Conservation (phyloP, 2,888 invertebrate species). For the Caenorhabditis uteleia region DNA sequence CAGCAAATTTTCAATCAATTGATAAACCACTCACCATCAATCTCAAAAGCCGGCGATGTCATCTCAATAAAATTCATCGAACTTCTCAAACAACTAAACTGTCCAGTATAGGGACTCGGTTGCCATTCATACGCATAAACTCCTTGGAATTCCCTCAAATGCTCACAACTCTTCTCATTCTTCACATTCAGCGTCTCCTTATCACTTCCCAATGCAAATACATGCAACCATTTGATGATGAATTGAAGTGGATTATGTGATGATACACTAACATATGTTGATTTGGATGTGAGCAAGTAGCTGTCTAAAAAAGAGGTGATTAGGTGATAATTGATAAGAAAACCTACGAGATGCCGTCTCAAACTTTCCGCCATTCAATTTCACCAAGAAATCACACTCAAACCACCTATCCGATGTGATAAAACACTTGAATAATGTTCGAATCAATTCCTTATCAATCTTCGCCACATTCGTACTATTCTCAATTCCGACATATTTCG, state of each 20-base stretch:
- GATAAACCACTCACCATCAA: slow-evolving; percentile 52
- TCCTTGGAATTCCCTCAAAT: slow-evolving; percentile 36
- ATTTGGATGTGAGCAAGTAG: slow-evolving; percentile 13
- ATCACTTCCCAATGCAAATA: slow-evolving; percentile 38
- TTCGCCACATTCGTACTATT: slow-evolving; percentile 17
- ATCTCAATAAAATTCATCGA: slow-evolving; percentile 37
- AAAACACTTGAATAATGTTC: slow-evolving; percentile 50
- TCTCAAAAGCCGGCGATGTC: slow-evolving; percentile 62
- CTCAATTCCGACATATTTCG: slow-evolving; percentile 37
- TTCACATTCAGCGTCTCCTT: slow-evolving; percentile 46
- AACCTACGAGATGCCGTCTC: slow-evolving; percentile 1
- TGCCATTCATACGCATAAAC: slow-evolving; percentile 63
- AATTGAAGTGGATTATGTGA: slow-evolving; percentile 20
- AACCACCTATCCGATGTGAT: slow-evolving; percentile 31
- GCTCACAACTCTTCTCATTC: slow-evolving; percentile 38
- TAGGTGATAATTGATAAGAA: slow-evolving; percentile 13
- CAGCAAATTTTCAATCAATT: not conserved
- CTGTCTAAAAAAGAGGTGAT: slow-evolving; percentile 1
- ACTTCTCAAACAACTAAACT: slow-evolving; percentile 53
- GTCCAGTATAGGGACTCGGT: slow-evolving; percentile 40
- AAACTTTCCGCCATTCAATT: slow-evolving; percentile 22
- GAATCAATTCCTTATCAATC: slow-evolving; percentile 48
- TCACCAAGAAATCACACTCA: slow-evolving; percentile 34
- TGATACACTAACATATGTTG: slow-evolving; percentile 35
- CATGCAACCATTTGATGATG: slow-evolving; percentile 29